phyloP scores from a whole-genome alignment of 2,113 vertebrate species.

The Rynchops niger region DNA sequence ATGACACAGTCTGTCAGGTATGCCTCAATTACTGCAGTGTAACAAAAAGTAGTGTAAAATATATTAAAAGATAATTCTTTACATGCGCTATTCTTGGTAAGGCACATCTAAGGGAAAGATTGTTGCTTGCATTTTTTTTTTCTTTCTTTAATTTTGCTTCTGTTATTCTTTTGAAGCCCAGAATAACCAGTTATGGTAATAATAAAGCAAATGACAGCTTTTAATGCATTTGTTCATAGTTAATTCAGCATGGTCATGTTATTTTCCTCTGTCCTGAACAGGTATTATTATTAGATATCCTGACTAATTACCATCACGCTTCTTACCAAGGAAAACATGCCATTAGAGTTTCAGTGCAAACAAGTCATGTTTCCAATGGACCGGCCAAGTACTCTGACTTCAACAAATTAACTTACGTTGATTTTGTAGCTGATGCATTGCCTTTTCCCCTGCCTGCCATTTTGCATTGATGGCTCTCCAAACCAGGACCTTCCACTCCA shows the following conservation, averaged over 20 bases:
- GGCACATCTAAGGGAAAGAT: background rate
- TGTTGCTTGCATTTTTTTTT: background rate
- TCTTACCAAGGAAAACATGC: background rate
- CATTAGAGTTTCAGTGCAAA: background rate
- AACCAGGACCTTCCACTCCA: background rate
- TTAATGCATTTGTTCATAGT: background rate
- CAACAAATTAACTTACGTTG: background rate
- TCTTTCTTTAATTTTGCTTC: background rate
- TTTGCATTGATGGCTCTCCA: background rate
- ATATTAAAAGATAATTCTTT: background rate
- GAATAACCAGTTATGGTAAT: background rate
- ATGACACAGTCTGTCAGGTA: background rate
- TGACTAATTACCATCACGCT: background rate
- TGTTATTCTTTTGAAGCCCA: background rate
- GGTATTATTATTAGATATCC: background rate
- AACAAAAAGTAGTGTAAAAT: background rate
- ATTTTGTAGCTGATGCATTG: background rate
- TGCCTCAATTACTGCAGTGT: background rate
- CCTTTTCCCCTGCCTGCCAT: background rate
- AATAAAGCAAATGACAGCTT: background rate
- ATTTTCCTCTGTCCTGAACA: background rate
- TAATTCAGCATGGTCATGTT: background rate
- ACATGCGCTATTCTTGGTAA: background rate
- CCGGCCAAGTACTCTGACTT: background rate
- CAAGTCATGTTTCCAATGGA: background rate